phyloP scores from a whole-genome alignment of 2,797 vertebrate genomes.

The Rhinella marina region DNA sequence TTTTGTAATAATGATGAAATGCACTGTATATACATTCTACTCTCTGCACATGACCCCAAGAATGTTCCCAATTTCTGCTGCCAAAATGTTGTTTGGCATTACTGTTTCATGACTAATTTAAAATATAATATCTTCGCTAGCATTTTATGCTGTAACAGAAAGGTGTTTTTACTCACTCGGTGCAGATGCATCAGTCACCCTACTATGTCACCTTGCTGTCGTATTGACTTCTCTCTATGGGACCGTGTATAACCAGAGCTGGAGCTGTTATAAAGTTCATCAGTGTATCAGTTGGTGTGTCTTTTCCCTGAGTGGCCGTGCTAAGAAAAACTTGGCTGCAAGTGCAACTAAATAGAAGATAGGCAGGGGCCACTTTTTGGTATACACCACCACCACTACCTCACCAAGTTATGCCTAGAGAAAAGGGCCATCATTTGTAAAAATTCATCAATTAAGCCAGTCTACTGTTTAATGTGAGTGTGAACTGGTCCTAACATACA shows the following conservation, averaged over 20 bases:
- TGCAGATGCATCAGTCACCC: too few species aligned
- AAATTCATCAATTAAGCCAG: neutral
- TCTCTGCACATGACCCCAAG: neutral
- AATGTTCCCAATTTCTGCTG: neutral
- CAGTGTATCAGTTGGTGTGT: too few species aligned
- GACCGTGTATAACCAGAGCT: too few species aligned
- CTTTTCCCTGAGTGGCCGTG: too few species aligned
- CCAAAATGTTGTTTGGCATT: neutral
- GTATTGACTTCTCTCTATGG: too few species aligned
- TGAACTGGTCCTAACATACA: neutral
- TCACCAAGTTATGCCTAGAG: too few species aligned
- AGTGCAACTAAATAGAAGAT: neutral
- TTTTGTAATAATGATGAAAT: neutral
- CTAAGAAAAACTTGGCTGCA: too few species aligned
- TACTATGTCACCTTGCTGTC: too few species aligned
- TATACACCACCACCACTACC: neutral
- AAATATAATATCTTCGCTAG: neutral
- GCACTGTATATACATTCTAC: constrained; percentile 9
- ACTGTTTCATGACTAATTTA: neutral
- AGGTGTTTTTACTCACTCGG: neutral
- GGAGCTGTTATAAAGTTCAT: too few species aligned
- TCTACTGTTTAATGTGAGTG: neutral
- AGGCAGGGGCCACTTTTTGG: neutral
- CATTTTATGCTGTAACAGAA: neutral
- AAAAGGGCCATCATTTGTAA: neutral